These are phyloP conservation scores for Ormyrus thymus DNA, from an alignment of 2,888 invertebrate species.

Conservation along the genomic window DNA sequence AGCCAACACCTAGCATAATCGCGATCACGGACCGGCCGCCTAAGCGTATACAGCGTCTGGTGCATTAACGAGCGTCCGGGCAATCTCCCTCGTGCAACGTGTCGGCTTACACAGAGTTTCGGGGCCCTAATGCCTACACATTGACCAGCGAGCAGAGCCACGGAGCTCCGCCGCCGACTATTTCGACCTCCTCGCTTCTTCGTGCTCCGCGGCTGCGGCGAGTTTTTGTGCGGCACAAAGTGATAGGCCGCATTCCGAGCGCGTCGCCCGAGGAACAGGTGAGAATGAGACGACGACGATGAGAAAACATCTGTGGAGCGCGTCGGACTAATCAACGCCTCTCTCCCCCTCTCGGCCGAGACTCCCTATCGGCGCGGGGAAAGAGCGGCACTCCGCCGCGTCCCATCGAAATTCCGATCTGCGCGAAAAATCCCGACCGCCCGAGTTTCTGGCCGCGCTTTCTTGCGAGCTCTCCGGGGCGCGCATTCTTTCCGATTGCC, in stretches of 20 bases:
- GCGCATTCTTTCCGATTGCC: constrained; percentile 35
- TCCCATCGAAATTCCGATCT: constrained; percentile 73
- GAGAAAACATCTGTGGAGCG: constrained; percentile 71
- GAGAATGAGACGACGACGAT: constrained; percentile 63
- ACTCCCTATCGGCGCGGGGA: too few relatives aligned
- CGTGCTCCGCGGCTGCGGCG: constrained; percentile 18
- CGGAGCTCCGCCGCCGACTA: background rate
- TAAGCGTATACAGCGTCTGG: constrained; percentile 3
- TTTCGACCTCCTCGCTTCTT: constrained; percentile 8
- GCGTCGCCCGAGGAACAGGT: constrained; percentile 61
- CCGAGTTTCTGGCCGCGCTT: background rate
- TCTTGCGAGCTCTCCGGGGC: background rate
- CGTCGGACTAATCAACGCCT: constrained; percentile 72
- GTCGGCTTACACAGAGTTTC: constrained; percentile 44
- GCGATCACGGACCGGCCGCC: constrained; percentile 15
- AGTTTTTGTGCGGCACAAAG: constrained; percentile 68
- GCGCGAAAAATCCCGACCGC: constrained; percentile 59
- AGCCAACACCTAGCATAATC: constrained; percentile 45
- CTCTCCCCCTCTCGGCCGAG: constrained; percentile 7
- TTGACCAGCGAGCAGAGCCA: constrained; percentile 17
- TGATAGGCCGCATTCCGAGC: constrained; percentile 69
- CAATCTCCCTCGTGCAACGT: constrained; percentile 2
- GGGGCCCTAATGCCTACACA: constrained; percentile 30
- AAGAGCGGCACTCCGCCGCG: constrained; percentile 54
- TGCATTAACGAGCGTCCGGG: background rate